phyloP scores from a whole-genome alignment of 1,140 invertebrate genomes.

The Goniozus legneri region DNA sequence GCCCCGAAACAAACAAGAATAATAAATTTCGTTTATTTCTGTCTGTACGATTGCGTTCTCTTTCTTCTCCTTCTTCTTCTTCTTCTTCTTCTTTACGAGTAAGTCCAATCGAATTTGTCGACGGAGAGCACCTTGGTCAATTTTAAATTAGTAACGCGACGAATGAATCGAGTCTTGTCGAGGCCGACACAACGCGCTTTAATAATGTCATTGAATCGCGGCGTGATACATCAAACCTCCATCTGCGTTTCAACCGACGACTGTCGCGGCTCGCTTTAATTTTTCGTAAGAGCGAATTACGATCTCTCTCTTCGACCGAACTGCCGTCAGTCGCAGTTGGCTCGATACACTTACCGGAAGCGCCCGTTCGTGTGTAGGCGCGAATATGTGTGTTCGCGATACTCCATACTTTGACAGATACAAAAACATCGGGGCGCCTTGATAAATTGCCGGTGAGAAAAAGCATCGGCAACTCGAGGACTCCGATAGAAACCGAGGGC shows the following conservation, averaged over 20 bases:
- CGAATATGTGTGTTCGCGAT: conserved; percentile 1
- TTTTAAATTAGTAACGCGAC: too few species aligned
- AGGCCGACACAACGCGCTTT: too few species aligned
- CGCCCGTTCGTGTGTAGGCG: too few species aligned
- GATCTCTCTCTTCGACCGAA: not conserved
- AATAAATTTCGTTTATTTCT: too few species aligned
- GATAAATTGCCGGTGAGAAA: conserved; percentile 43
- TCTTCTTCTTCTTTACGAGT: not conserved
- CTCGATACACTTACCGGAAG: too few species aligned
- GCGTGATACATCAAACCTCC: conserved; percentile 20
- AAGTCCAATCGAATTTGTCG: too few species aligned
- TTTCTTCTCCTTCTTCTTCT: not conserved
- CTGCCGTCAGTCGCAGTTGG: conserved; percentile 7
- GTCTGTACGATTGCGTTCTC: not conserved
- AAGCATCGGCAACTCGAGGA: conserved; percentile 37
- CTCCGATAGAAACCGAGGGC: conserved; percentile 16
- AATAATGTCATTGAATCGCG: conserved; percentile 25
- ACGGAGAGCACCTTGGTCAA: too few species aligned
- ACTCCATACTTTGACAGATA: conserved; percentile 36
- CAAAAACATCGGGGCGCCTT: conserved; percentile 41
- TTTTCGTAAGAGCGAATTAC: conserved; percentile 26
- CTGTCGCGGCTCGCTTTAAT: conserved; percentile 20
- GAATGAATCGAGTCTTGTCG: too few species aligned
- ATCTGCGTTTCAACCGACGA: too few species aligned
- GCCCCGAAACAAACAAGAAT: too few species aligned